Evolutionary conservation across 35 echinoderm and acorn worm species (phyloP).

Genomic region (Heliocidaris tuberculata): DNA sequence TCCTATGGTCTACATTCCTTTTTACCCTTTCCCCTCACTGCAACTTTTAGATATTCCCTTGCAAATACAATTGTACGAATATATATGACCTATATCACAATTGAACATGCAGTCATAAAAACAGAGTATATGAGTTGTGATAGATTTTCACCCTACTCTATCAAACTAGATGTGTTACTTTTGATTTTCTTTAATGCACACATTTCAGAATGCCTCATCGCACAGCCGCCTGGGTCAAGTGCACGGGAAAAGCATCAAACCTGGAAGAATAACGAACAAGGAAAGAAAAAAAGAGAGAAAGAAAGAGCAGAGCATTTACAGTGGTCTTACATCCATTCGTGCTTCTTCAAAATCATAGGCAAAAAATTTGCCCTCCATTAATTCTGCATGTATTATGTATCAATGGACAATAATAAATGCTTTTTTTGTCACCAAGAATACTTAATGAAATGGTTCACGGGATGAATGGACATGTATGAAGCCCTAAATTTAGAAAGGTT

Average conservation of each 20-base stretch:
- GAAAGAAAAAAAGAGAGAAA: slow-evolving; percentile 24
- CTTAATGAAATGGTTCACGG: not conserved
- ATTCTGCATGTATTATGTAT: not conserved
- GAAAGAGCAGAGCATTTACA: slow-evolving; percentile 37
- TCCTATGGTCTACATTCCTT: not conserved
- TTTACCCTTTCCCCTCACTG: not conserved
- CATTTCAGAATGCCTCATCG: slow-evolving; percentile 34
- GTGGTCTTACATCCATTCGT: not conserved
- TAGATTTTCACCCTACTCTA: not conserved
- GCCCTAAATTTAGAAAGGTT: not conserved
- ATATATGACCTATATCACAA: not conserved
- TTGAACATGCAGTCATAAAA: not conserved
- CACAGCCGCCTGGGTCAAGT: slow-evolving; percentile 22
- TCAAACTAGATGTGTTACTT: slow-evolving; percentile 19
- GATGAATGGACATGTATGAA: not conserved
- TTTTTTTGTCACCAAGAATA: not conserved
- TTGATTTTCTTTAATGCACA: slow-evolving; percentile 33
- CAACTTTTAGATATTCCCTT: not conserved
- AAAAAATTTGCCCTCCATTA: not conserved
- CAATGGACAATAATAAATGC: too few relatives aligned
- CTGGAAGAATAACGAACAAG: slow-evolving; percentile 23
- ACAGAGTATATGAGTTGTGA: not conserved
- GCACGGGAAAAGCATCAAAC: slow-evolving; percentile 18
- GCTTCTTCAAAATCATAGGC: not conserved
- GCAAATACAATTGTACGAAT: not conserved